Base-by-base conservation (phyloP, 2,797 vertebrate genomes). In the Enteromius mattozi region DNA sequence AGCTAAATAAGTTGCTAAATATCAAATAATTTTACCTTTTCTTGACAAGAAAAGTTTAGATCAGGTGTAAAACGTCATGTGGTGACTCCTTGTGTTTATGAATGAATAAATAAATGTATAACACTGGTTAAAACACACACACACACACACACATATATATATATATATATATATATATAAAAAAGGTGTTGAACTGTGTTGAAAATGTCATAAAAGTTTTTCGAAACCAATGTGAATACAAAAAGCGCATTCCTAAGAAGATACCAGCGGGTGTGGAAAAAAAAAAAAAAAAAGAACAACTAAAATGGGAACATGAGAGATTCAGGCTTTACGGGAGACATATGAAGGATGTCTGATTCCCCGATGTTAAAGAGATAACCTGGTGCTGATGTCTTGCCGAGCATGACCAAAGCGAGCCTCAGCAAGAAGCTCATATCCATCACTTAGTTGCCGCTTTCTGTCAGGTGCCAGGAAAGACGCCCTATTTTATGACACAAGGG, bases 391-490 rank as follows among this genome's bases (percentile, higher is more conserved):
- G 81, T 83, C 81, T 81, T 59, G 69, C 75, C 19, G 51, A 81
- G 83, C 72, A 82, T 51, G 87, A 87, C 79, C 88, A 78, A 81
- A 87, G 81, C 42, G 42, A 69, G 78, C 84, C 72, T 86, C 82
- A 78, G 83, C 85, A 79, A 90, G 82, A 86, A 85, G 72, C 85
- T 84, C 78, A 83, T 69, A 88, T 86, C 83, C 83, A 82, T 90
- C 78, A 81, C 66, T 65, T 16, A 75, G 83, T 81, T 85, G 61
- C 86, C 69, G 82, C 63, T 88, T 86, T 90, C 79, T 83, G 88
- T 90, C 89, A 87, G 75, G 80, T 81, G 33, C 37, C 12, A 21
- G 69, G 69, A 75, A 76, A 82, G n/a, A 88, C 83, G 71, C 83
- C 85, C 81, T 77, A 77, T 87, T 85, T 84, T 85, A 71, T 87